Base-by-base conservation (phyloP, 2,797 vertebrate genomes). In the Spatula clypeata region DNA sequence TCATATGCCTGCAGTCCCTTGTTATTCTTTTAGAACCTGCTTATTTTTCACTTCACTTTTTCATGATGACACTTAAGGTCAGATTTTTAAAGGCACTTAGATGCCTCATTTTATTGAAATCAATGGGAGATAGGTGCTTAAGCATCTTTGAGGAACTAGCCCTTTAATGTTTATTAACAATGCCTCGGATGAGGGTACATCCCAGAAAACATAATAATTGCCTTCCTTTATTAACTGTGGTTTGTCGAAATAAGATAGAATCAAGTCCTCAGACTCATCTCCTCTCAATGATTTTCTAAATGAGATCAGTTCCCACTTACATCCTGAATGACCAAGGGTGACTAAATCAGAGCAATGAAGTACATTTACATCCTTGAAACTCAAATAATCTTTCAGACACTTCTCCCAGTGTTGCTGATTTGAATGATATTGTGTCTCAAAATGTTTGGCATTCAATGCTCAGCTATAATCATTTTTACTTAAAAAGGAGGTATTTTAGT, bases 221-320 rank as follows among this genome's bases (percentile, higher is more conserved):
- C 91, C 71, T 94, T 64, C 79, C 82, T 94, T 96, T 96, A 96
- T 96, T 96, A 96, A 94, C 91, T 70, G 73, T 91, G 91, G 58
- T 96, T 84, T 96, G 91, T 90, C 16, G 72, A 96, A 95, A 95
- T 97, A 97, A 96, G 96, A 96, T 96, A 95, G 85, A 96, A 97
- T 96, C 96, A 94, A 86, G 94, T 62, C 95, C 79, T 96, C 79
- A 95, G 91, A 95, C 91, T 95, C 94, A 96, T 94, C 96, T 88
- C 73, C 87, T 96, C 95, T 86, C 96, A 97, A 79, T 81, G 94
- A 94, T 93, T 96, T 95, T 96, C 94, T 96, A 96, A 95, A 95
- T 96, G 91, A 95, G 96, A 96, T 96, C 96, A 90, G 91, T 94
- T 96, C 79, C 94, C 93, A 93, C 96, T 97, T 94, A 96, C 86